These are phyloP conservation scores for Danio albolineatus DNA, from an alignment of 2,797 vertebrate species.

Conservation along the genomic window DNA sequence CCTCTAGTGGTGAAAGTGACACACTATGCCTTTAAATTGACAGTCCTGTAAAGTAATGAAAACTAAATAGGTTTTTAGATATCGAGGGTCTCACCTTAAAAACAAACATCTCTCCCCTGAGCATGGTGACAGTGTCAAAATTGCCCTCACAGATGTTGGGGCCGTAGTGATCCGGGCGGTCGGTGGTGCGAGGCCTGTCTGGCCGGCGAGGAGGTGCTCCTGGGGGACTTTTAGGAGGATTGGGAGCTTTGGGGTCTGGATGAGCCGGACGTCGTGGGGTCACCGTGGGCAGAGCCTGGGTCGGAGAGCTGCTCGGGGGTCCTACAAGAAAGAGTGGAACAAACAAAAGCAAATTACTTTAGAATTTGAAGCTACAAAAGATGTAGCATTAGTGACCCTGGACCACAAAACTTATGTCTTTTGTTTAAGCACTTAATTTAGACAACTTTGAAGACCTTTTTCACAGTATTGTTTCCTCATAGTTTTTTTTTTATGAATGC, in stretches of 20 bases:
- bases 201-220: constrained; percentile 81
- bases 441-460: too few species aligned
- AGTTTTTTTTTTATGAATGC: too few species aligned
- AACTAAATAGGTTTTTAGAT: background rate
- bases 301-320: constrained; percentile 81
- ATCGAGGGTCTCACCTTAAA: constrained; percentile 86
- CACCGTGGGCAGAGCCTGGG: constrained; percentile 87
- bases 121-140: constrained; percentile 92
- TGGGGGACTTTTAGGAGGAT: constrained; percentile 72
- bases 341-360: too few species aligned
- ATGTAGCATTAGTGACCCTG: too few species aligned
- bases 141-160: constrained; percentile 96
- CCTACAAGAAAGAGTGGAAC: constrained; percentile 72
- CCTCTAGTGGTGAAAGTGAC: too few species aligned
- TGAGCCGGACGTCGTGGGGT: constrained; percentile 80
- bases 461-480: too few species aligned
- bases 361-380: too few species aligned
- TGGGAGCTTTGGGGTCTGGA: constrained; percentile 75
- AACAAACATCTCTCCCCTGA: constrained; percentile 98
- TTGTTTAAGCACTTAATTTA: too few species aligned
- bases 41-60: too few species aligned
- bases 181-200: constrained; percentile 83
- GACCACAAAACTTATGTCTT: too few species aligned
- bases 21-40: too few species aligned
- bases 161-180: constrained; percentile 88